phyloP scores from a whole-genome alignment of 2,888 invertebrate species.

The Amphipyra berbera region DNA sequence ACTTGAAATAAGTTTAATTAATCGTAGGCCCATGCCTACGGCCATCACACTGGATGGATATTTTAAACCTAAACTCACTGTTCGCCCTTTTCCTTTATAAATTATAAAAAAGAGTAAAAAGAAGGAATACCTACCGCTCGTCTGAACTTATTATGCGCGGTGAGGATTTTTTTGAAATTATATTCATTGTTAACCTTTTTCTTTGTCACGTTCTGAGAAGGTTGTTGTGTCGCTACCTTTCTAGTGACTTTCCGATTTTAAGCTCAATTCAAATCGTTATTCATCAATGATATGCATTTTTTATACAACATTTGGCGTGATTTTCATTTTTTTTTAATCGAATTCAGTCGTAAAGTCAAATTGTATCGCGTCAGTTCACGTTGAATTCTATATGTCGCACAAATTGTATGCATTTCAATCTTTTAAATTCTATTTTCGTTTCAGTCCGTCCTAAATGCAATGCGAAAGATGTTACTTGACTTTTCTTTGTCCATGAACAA shows the following conservation, averaged over 20 bases:
- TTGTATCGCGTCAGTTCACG: too few species aligned
- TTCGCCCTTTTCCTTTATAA: slow-evolving; percentile 60
- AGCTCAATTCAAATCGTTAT: slow-evolving; percentile 42
- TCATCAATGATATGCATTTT: slow-evolving; percentile 41
- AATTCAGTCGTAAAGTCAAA: too few species aligned
- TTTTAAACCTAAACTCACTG: slow-evolving; percentile 60
- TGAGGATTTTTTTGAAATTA: slow-evolving; percentile 60
- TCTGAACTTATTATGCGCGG: slow-evolving; percentile 60
- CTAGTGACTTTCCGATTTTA: slow-evolving; percentile 50
- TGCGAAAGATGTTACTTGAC: too few species aligned
- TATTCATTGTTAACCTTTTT: slow-evolving; percentile 64
- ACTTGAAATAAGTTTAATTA: slow-evolving; percentile 62
- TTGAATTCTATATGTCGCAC: too few species aligned
- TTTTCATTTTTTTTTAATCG: background rate
- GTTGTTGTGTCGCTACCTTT: slow-evolving; percentile 44
- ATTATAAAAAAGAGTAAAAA: slow-evolving; percentile 61
- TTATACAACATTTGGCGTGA: slow-evolving; percentile 22
- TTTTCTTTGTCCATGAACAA: too few species aligned
- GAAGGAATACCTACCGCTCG: slow-evolving; percentile 56
- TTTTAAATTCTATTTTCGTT: too few species aligned
- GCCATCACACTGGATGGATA: slow-evolving; percentile 59
- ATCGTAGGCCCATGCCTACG: slow-evolving; percentile 51
- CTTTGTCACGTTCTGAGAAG: slow-evolving; percentile 62
- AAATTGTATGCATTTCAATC: too few species aligned
- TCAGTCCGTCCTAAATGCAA: too few species aligned